A percentile compares a stretch with the other conserved stretches of the same genome.
Evolutionary conservation across 2,797 vertebrate genomes (phyloP).

Genomic region (Acestrorhynchus altus): DNA sequence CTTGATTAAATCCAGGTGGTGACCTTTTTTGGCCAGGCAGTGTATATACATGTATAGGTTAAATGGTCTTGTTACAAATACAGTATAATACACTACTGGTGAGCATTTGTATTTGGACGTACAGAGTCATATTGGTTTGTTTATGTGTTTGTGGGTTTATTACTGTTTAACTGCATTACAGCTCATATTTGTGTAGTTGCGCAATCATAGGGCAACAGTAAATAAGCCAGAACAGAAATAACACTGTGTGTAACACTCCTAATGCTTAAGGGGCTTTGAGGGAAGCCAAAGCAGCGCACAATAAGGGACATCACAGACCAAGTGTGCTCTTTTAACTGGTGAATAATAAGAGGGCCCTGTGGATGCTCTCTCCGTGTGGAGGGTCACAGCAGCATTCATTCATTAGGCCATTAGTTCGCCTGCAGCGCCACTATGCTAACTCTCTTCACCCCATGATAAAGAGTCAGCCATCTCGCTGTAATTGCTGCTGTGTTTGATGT

Average conservation of each 20-base stretch:
- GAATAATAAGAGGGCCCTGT: slow-evolving; percentile 71
- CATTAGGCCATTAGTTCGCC: slow-evolving; percentile 56
- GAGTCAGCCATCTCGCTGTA: slow-evolving; percentile 66
- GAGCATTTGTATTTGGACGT: too few relatives aligned
- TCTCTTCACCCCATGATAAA: slow-evolving; percentile 40
- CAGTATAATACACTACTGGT: not conserved
- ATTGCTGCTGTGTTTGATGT: slow-evolving; percentile 67
- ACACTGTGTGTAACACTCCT: slow-evolving; percentile 22
- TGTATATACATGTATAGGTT: too few relatives aligned
- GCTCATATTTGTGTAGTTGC: not conserved
- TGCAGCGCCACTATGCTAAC: slow-evolving; percentile 26
- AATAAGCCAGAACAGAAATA: not conserved
- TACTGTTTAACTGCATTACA: not conserved
- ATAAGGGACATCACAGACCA: slow-evolving; percentile 56
- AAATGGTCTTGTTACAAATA: too few relatives aligned
- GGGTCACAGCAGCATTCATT: slow-evolving; percentile 52
- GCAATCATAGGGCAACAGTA: not conserved
- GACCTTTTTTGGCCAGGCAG: too few relatives aligned
- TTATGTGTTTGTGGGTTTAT: not conserved
- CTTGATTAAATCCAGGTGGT: too few relatives aligned
- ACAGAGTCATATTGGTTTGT: too few relatives aligned
- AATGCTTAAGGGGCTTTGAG: slow-evolving; percentile 55
- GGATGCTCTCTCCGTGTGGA: slow-evolving; percentile 57
- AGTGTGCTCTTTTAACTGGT: slow-evolving; percentile 62
- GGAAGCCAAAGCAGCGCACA: slow-evolving; percentile 35